phyloP scores from a whole-genome alignment of 1,140 invertebrate species.

The Pomacea maculata region DNA sequence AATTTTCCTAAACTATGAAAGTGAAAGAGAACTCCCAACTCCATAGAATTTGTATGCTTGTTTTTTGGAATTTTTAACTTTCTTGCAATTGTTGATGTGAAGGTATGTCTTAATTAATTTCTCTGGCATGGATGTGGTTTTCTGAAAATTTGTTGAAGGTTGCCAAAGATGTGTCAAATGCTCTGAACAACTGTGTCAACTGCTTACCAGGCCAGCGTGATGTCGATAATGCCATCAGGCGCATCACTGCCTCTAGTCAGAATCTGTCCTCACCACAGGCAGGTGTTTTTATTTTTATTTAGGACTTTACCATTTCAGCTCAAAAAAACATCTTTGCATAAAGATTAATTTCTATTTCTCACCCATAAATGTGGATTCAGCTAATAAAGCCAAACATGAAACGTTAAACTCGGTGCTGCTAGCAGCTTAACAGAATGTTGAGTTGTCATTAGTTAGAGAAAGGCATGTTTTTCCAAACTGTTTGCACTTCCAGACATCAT shows the following conservation, averaged over 20 bases:
- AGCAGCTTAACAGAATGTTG: too few species aligned
- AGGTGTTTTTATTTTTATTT: neutral
- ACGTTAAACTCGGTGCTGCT: too few species aligned
- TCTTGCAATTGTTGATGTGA: neutral
- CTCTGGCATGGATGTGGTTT: too few species aligned
- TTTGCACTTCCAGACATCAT: too few species aligned
- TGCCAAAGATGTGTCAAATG: conserved; percentile 66
- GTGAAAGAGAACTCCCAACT: neutral
- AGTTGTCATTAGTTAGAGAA: too few species aligned
- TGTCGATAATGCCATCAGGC: conserved; percentile 85
- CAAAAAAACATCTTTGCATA: too few species aligned
- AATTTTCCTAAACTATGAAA: neutral
- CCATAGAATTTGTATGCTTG: neutral
- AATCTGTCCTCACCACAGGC: conserved; percentile 75
- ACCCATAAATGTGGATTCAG: too few species aligned
- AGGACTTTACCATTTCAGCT: too few species aligned
- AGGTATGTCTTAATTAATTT: neutral
- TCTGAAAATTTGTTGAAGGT: conserved; percentile 48
- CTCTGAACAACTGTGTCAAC: conserved; percentile 74
- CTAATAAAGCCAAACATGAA: too few species aligned
- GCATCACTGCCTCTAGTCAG: conserved; percentile 78
- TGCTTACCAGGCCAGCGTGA: conserved; percentile 89
- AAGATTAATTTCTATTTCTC: too few species aligned
- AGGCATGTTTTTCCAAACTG: too few species aligned
- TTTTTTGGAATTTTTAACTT: too few species aligned